Evolutionary conservation across 2,888 invertebrate species (phyloP), one percentile per base, ranked within the genome.

Genomic region (Euzophera pinguis): DNA sequence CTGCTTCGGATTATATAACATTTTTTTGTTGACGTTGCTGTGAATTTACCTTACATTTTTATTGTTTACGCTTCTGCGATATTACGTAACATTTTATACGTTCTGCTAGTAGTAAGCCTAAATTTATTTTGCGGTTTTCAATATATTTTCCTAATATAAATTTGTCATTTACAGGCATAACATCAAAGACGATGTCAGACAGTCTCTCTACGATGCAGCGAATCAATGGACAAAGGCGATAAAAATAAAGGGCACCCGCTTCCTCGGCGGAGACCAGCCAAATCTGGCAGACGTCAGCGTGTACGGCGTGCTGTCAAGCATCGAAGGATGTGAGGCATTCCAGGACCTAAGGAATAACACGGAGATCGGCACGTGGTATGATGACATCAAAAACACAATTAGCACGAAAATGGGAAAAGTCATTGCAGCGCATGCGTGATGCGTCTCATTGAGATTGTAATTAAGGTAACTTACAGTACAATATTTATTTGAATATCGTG

Each of bases 201-300:
- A 93, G 58, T 97, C 98, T 0, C 91, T 99, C 10, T 98, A 98
- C 78, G 96, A 98, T 54, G 96, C 97, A 45, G 95, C 97, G 50
- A 93, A 95, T 67, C 88, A 91, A 41, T 99, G 98, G 97, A 90
- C 94, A 52, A 88, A 81, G 42, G 95, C 93, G 27, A 78, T 99
- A 1, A 92, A 93, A 35, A 90, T 91, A 39, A 93, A 93, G 61
- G 94, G 94, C 1, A 91, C 92, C 0, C 89, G 88, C 16, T 99
- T 97, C 77, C 93, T 97, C 85, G 99, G 99, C 6, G 99, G 99
- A 0, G 80, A 92, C 12, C 79, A 92, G 58, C 99, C 99, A 0
- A 96, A 98, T 78, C 90, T 99, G 6, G 96, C 98, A 0, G 99
- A 99, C 90, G 88, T 99, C 48, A 93, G 97, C 0, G 95, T 98